phyloP scores from a whole-genome alignment of 2,888 invertebrate genomes.

The Ichneumoninae sp. region DNA sequence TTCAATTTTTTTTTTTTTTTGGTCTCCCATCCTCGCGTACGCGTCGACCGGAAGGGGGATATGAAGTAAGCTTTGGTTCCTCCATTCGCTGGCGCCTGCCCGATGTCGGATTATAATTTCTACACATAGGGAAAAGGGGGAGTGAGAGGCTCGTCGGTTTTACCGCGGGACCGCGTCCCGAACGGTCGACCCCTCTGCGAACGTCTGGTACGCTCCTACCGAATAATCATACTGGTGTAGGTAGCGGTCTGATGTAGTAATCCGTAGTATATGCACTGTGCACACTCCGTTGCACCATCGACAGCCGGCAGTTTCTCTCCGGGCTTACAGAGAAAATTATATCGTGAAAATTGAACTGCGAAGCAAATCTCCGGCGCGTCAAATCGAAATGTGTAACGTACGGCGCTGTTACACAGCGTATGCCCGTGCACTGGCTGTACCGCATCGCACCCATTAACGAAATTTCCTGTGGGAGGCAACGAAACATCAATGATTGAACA shows the following conservation, averaged over 20 bases:
- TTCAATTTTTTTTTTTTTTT: slow-evolving; percentile 17
- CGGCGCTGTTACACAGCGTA: neutral
- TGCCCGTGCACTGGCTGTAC: neutral
- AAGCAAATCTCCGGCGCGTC: slow-evolving; percentile 38
- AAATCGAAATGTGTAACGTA: slow-evolving; percentile 6
- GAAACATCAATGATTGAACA: neutral
- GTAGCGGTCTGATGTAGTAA: neutral
- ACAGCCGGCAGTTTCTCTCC: slow-evolving; percentile 1
- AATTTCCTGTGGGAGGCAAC: neutral
- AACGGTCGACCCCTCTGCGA: slow-evolving; percentile 3
- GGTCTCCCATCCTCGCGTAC: slow-evolving; percentile 51
- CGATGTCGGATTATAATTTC: slow-evolving; percentile 58
- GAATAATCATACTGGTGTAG: neutral
- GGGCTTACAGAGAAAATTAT: slow-evolving; percentile 16
- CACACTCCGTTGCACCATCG: slow-evolving; percentile 16
- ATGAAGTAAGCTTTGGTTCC: slow-evolving; percentile 14
- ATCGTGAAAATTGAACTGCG: slow-evolving; percentile 36
- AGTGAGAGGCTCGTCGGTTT: slow-evolving; percentile 41
- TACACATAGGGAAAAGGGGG: neutral
- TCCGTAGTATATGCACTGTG: slow-evolving; percentile 1
- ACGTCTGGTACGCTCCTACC: neutral
- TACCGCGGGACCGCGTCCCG: neutral
- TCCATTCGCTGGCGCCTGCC: slow-evolving; percentile 22
- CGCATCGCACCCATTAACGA: neutral
- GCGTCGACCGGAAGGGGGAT: slow-evolving; percentile 60